These are phyloP conservation scores for Tenthredo notha DNA, from an alignment of 2,888 invertebrate species.

Conservation along the genomic window DNA sequence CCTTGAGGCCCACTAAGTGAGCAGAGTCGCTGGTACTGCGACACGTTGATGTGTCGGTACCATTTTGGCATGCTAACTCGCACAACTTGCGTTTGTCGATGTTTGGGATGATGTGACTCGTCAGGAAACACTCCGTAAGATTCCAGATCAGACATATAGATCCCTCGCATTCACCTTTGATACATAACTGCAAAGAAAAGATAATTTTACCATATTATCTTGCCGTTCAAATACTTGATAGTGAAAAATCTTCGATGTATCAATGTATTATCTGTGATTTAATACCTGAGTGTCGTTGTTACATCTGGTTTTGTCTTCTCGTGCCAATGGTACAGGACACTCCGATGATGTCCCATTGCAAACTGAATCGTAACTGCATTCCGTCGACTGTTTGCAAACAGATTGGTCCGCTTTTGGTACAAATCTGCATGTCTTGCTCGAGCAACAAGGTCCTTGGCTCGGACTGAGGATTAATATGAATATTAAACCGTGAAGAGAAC, in stretches of 20 bases:
- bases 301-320: constrained; percentile 95
- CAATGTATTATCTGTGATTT: not conserved
- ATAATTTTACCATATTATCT: not conserved
- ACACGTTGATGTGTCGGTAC: constrained; percentile 86
- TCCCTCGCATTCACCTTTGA: constrained; percentile 94
- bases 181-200: constrained; percentile 84
- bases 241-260: not conserved
- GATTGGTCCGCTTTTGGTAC: constrained; percentile 83
- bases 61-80: constrained; percentile 97
- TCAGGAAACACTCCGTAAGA: constrained; percentile 96
- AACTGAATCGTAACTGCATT: constrained; percentile 93
- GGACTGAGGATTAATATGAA: constrained; percentile 83
- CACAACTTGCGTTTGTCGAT: constrained; percentile 93
- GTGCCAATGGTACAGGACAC: constrained; percentile 91
- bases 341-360: constrained; percentile 93
- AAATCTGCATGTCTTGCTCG: constrained; percentile 88
- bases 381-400: constrained; percentile 91
- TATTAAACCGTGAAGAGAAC: not conserved
- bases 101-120: constrained; percentile 87
- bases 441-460: constrained; percentile 98
- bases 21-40: constrained; percentile 94
- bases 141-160: constrained; percentile 98
- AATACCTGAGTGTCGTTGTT: constrained; percentile 91
- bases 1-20: constrained; percentile 85
- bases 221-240: not conserved